Evolutionary conservation across 2,113 vertebrate genomes (phyloP), one percentile per base, ranked within the genome.

Genomic region (Arizona elegans): DNA sequence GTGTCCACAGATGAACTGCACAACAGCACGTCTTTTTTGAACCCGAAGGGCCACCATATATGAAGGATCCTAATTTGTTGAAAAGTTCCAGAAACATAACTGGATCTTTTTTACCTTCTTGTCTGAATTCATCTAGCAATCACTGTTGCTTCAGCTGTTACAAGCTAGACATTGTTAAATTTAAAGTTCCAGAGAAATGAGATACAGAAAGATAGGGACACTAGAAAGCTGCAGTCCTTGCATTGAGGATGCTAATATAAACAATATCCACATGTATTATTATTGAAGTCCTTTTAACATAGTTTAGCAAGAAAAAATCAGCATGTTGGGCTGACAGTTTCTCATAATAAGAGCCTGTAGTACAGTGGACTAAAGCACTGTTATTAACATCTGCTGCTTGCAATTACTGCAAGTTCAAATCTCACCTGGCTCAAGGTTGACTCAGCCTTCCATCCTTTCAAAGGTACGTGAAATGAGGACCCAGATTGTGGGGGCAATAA

Each of bases 11-110:
- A 70, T 15, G 62, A 70, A 70, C 29, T 70, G 12, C 11, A n/a
- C 29, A 70, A n/a, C 29, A 70, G 29, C 12, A n/a, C 12, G 1
- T 2, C 0, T 70, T 70, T 70, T 70, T 70, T 70, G 12, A 70
- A n/a, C 29, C 5, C 9, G 0, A n/a, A 70, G 62, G 12, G 53
- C 58, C 90, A 33, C 52, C 81, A 95, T 88, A 87, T 92, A 94
- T 89, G 23, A 88, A 1, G 93, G 93, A 88, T 90, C 88, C 86
- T 58, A 62, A 2, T 93, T 87, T 53, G 19, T 38, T 50, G 3
- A 19, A 65, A 87, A 93, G 81, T 94, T 94, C 89, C 65, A 88
- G 93, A 89, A 91, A 53, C 53, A 92, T 94, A 94, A 94, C 96
- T 94, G 92, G 90, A 65, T 94, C 75, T 87, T 92, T 94, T 96